Conservation (phyloP, 1,140 invertebrate species). For the Drosophila pruinosa region DNA sequence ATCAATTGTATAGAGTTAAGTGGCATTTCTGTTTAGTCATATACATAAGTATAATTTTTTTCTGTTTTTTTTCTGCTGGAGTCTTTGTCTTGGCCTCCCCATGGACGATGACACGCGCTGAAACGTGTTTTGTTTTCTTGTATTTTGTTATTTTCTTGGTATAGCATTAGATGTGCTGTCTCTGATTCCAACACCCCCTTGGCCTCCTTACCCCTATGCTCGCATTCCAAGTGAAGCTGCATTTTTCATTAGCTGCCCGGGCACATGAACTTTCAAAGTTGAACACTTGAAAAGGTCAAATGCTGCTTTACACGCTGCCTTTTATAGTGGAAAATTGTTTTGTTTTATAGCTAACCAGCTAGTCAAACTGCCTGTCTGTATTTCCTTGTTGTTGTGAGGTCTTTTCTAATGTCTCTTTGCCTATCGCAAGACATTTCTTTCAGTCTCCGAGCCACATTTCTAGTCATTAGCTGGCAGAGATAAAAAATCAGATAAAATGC, state of each 20-base stretch:
- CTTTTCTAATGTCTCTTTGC: constrained; percentile 40
- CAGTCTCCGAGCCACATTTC: constrained; percentile 27
- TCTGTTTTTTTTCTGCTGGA: constrained; percentile 34
- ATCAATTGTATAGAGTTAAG: constrained; percentile 49
- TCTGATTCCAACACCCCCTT: not conserved
- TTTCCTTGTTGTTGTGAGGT: constrained; percentile 7
- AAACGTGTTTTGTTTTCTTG: constrained; percentile 56
- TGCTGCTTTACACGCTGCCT: constrained; percentile 36
- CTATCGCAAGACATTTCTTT: constrained; percentile 32
- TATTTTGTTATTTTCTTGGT: not conserved
- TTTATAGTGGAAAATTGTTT: constrained; percentile 62
- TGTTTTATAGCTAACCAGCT: constrained; percentile 48
- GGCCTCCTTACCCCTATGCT: not conserved
- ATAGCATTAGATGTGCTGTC: constrained; percentile 29
- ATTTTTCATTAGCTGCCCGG: constrained; percentile 51
- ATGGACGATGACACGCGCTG: constrained; percentile 65
- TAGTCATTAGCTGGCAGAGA: constrained; percentile 54
- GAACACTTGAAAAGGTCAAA: constrained; percentile 65
- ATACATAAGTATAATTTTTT: constrained; percentile 35
- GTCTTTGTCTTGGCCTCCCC: constrained; percentile 65
- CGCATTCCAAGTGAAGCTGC: constrained; percentile 47
- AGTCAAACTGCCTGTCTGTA: constrained; percentile 29
- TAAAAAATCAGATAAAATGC: constrained; percentile 55
- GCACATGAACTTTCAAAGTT: constrained; percentile 69
- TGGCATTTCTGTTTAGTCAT: constrained; percentile 66